Evolutionary conservation across 1,140 invertebrate species (phyloP), one percentile per base, ranked within the genome.

Genomic region (Magallana gigas): DNA sequence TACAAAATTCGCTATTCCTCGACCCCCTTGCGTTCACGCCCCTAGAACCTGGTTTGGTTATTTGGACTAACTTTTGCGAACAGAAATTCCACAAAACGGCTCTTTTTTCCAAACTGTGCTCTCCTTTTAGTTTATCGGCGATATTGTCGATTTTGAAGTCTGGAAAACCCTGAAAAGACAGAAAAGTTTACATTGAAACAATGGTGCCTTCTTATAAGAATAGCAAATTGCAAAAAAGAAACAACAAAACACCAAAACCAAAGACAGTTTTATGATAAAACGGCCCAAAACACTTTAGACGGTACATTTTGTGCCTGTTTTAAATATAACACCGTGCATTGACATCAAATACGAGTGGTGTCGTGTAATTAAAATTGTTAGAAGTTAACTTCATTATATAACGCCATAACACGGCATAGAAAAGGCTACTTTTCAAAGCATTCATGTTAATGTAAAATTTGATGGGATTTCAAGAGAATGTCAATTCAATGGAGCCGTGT

Each of bases 321-420:
- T 48, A 48, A 48, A 48, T 48, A 48, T 48, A 4, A 48, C 36
- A 2, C 5, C 5, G 68, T 76, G 12, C 14, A 23, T 36, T 76
- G 23, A 76, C 68, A 76, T 76, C 23, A 29, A 68, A 76, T 76
- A 18, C 23, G 68, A 29, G 68, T 23, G 23, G 23, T 76, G 68
- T 29, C 36, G 18, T 76, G 23, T 23, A 23, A 76, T 76, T 76
- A 76, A 11, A 76, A 29, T 76, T 76, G 18, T 76, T 76, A 23
- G 68, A 76, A 76, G 18, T 76, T 36, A 76, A 76, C 18, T 9
- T 76, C 68, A 76, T 76, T 76, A 76, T 76, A 76, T 76, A 76
- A 76, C 68, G 36, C 23, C 36, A 76, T 76, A 76, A 76, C 23
- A 12, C 36, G 68, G 29, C 36, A 11, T 76, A 29, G 23, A 76